Conservation (phyloP, 2,113 vertebrate species). For the Brachionichthys hirsutus region DNA sequence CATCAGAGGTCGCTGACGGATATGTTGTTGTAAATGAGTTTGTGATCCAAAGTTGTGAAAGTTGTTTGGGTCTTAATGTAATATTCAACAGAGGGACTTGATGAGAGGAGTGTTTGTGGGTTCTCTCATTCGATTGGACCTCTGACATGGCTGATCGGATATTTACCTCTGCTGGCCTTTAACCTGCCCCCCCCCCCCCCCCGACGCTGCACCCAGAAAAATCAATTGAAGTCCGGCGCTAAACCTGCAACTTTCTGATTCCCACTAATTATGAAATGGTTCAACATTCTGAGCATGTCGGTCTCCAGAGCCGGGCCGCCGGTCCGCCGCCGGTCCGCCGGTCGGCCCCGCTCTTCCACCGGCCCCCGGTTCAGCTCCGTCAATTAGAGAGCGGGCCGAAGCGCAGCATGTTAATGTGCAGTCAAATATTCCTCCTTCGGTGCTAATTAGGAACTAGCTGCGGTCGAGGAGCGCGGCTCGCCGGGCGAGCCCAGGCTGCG, state of each 20-base stretch:
- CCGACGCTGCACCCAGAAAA: slow-evolving; percentile 40
- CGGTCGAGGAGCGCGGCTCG: slow-evolving; percentile 53
- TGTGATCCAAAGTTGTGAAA: slow-evolving; percentile 24
- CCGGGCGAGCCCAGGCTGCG: slow-evolving; percentile 63
- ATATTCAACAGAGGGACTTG: slow-evolving; percentile 46
- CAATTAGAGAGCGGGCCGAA: slow-evolving; percentile 74
- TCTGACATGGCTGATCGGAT: slow-evolving; percentile 61
- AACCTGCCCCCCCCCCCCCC: slow-evolving; percentile 40
- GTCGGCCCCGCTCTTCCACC: slow-evolving; percentile 55
- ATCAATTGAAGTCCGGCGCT: slow-evolving; percentile 44
- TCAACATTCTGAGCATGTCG: slow-evolving; percentile 71
- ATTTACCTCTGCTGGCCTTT: slow-evolving; percentile 54
- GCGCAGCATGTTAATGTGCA: slow-evolving; percentile 75
- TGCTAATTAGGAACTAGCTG: slow-evolving; percentile 76
- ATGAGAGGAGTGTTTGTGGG: slow-evolving; percentile 41
- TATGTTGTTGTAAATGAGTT: too few species aligned
- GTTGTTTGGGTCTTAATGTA: slow-evolving; percentile 55
- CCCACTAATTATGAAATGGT: slow-evolving; percentile 71
- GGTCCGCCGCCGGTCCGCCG: slow-evolving; percentile 25
- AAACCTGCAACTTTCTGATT: slow-evolving; percentile 71
- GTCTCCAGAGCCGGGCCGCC: slow-evolving; percentile 40
- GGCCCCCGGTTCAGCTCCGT: slow-evolving; percentile 67
- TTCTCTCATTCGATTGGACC: slow-evolving; percentile 44
- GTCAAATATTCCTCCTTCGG: slow-evolving; percentile 80
- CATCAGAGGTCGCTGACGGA: too few species aligned